Evolutionary conservation across 2,888 invertebrate genomes (phyloP), one percentile per base, ranked within the genome.

Genomic region (Aethes cnicana): DNA sequence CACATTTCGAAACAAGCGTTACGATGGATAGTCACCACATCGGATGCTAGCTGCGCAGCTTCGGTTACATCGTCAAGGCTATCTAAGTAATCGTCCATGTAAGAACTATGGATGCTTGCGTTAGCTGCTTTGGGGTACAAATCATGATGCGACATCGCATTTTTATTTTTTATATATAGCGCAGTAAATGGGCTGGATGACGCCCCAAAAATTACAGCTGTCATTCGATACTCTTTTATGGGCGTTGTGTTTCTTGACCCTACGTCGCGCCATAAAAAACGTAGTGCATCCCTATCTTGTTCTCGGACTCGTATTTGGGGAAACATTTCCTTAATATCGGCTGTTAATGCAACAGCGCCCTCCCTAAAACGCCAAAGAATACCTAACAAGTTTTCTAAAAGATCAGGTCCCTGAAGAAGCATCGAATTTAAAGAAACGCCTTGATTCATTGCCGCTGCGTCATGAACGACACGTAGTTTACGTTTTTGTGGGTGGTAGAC

Each of bases 1-100:
- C 32, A 5, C 32, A 32, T 32, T 32, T 32, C 14, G 2, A 32
- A 14, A 14, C 32, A 2, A 4, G 14, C 32, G 4, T 32, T 32
- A 4, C 14, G 5, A 7, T 32, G 32, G 8, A 32, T 11, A 9
- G 32, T 32, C 2, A 32, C 32, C 3, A 32, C 16, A 16, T 32
- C 32, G 2, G 32, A 32, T 16, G 32, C 14, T 2, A 32, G 14
- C 14, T 16, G 32, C 6, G 32, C 14, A 7, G 32, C 32, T 16
- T 32, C 2, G 14, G 11, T 4, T 2, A 32, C 32, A 6, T 35
- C 35, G 9, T 35, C 35, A 3, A 9, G n/a, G 20, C 35, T 35
- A 18, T 17, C 35, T n/a, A 35, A 20, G 9, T 18, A 35, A 18
- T 35, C 35, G 9, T 35, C 35, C 35, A 35, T 35, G n/a, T 35